These are phyloP conservation scores for Decapterus maruadsi DNA, from an alignment of 2,797 vertebrate species.

Conservation along the genomic window DNA sequence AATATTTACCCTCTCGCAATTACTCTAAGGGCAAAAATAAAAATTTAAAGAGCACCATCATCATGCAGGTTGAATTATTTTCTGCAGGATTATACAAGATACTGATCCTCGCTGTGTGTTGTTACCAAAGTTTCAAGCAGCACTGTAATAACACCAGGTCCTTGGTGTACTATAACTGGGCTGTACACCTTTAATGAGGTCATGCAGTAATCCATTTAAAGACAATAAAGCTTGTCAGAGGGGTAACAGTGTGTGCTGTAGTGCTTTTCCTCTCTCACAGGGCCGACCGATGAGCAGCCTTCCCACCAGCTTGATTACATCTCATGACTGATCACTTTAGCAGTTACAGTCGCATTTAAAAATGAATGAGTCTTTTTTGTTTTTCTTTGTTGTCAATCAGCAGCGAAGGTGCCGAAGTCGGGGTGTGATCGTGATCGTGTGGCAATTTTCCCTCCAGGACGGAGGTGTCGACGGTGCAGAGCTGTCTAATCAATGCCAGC, in stretches of 20 bases:
- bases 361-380: background rate
- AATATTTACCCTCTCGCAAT: conserved; percentile 14
- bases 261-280: background rate
- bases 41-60: conserved; percentile 9
- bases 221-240: conserved; percentile 36
- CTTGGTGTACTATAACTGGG: background rate
- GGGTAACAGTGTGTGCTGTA: conserved; percentile 14
- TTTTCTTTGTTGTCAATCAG: conserved; percentile 5
- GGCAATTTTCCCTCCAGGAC: conserved; percentile 9
- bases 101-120: conserved; percentile 26
- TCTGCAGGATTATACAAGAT: conserved; percentile 7
- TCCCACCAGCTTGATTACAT: conserved; percentile 19
- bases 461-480: conserved; percentile 46
- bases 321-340: background rate
- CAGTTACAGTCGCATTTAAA: conserved; percentile 13
- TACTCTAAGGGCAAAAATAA: conserved; percentile 26
- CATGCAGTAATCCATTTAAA: conserved; percentile 50
- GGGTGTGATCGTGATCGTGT: background rate
- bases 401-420: background rate
- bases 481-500: conserved; percentile 45
- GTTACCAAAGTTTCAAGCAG: conserved; percentile 8
- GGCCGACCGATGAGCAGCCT: conserved; percentile 15
- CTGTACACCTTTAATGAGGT: conserved; percentile 47
- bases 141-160: conserved; percentile 49
- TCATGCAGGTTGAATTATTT: conserved; percentile 38